These are phyloP conservation scores for Hypsopygia costalis DNA, from an alignment of 2,888 invertebrate species.

Conservation along the genomic window DNA sequence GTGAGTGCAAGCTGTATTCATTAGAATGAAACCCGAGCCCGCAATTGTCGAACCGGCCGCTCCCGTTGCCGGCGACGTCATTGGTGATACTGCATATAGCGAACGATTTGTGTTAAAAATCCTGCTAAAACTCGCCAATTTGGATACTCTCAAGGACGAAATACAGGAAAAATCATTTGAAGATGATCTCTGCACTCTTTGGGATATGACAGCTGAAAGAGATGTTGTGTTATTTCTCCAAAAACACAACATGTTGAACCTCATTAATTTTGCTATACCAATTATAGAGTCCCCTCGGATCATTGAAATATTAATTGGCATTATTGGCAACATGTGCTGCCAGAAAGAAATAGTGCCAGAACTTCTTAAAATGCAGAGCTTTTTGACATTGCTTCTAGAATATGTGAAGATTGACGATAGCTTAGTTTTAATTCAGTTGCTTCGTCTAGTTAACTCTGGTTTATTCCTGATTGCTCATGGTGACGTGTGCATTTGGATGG, in stretches of 20 bases:
- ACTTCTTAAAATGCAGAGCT: conserved; percentile 77
- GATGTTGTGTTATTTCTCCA: conserved; percentile 87
- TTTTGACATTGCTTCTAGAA: conserved; percentile 78
- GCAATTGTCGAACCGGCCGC: conserved; percentile 10
- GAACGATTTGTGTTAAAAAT: conserved; percentile 86
- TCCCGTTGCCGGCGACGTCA: conserved; percentile 85
- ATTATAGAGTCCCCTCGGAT: conserved; percentile 82
- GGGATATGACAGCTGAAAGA: conserved; percentile 92
- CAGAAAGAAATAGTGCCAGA: conserved; percentile 80
- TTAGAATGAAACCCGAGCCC: conserved; percentile 41
- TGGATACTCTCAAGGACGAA: conserved; percentile 70
- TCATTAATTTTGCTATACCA: conserved; percentile 81
- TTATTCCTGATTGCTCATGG: conserved; percentile 59
- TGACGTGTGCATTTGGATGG: conserved; percentile 68
- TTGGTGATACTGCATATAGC: conserved; percentile 90
- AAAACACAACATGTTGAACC: conserved; percentile 83
- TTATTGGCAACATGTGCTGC: conserved; percentile 91
- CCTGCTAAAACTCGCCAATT: conserved; percentile 81
- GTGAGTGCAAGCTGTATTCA: neutral
- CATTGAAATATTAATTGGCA: conserved; percentile 90
- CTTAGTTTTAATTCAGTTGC: conserved; percentile 85
- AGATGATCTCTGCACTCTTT: conserved; percentile 87
- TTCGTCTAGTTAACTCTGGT: conserved; percentile 83
- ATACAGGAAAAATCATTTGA: conserved; percentile 83
- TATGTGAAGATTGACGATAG: conserved; percentile 84